A percentile compares a stretch with the other conserved stretches of the same genome.
phyloP scores from a whole-genome alignment of 2,113 vertebrate species.

The Pseudopodoces humilis region DNA sequence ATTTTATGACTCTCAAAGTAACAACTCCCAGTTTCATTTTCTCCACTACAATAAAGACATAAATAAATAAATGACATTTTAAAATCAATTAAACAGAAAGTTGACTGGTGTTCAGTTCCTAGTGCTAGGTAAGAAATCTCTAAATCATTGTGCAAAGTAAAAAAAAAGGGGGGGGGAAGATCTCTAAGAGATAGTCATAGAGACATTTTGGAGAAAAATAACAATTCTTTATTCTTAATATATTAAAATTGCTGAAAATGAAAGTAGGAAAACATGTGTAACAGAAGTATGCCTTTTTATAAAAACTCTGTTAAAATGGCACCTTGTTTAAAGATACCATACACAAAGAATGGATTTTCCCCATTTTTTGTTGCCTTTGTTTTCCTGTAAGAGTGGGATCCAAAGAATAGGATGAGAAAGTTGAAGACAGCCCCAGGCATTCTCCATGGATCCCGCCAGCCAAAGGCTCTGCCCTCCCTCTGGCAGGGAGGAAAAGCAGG shows the following conservation, averaged over 20 bases:
- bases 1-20: not conserved
- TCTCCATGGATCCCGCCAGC: fast-evolving
- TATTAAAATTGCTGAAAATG: not conserved
- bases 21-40: not conserved
- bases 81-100: not conserved
- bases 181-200: not conserved
- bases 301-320: not conserved
- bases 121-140: not conserved
- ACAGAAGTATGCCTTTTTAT: not conserved
- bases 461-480: not conserved
- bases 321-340: not conserved
- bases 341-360: fast-evolving
- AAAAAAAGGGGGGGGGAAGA: fast-evolving
- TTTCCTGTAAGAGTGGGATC: not conserved
- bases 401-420: fast-evolving
- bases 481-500: not conserved
- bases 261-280: not conserved
- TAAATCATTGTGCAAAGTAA: fast-evolving
- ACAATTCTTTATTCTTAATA: not conserved
- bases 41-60: not conserved
- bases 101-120: not conserved
- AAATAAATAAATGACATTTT: too few species aligned
- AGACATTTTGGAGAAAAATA: not conserved
- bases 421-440: fast-evolving
- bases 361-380: not conserved